Evolutionary conservation across 30 jellyfish, hydroid and myxozoan genomes (phyloP), one percentile per base, ranked within the genome.

Genomic region (Sanderia malayensis): DNA sequence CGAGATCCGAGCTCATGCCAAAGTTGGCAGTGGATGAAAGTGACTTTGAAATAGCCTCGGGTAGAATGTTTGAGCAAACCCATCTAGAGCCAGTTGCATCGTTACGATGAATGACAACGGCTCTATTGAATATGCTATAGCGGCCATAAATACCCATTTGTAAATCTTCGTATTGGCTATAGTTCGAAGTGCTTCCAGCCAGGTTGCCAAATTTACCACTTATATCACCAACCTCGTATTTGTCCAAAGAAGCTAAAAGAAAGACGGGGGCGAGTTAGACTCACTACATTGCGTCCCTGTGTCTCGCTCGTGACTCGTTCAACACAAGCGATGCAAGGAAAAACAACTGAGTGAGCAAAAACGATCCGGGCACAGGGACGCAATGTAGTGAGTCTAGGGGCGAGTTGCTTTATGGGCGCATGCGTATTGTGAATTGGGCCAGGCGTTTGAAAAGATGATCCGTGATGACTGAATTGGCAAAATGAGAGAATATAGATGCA

Each of bases 211-310:
- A 92, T 59, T 84, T 84, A 49, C 96, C 95, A 68, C 96, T 84
- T 44, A 92, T 41, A 49, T 92, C 98, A 10, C 98, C 98, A 44
- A 69, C 82, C 70, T 92, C 97, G 64, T 90, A 90, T 32, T 82
- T 90, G 58, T 90, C 97, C 76, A 76, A 61, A 17, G 95, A 61
- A 13, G 82, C 97, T 90, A 79, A 32, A 46, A 58, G 23, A 58
- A 21, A 20, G n/a, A n/a, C n/a, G n/a, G n/a, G n/a, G n/a, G n/a
- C n/a, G n/a, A n/a, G n/a, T n/a, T n/a, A n/a, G n/a, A n/a, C n/a
- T n/a, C n/a, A n/a, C n/a, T n/a, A n/a, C n/a, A n/a, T n/a, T n/a
- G n/a, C n/a, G n/a, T n/a, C n/a, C n/a, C n/a, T n/a, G n/a, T n/a
- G n/a, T n/a, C n/a, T n/a, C n/a, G n/a, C n/a, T n/a, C n/a, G n/a